Evolutionary conservation across 2,888 invertebrate genomes (phyloP).

Genomic region (Strigamia maritima): DNA sequence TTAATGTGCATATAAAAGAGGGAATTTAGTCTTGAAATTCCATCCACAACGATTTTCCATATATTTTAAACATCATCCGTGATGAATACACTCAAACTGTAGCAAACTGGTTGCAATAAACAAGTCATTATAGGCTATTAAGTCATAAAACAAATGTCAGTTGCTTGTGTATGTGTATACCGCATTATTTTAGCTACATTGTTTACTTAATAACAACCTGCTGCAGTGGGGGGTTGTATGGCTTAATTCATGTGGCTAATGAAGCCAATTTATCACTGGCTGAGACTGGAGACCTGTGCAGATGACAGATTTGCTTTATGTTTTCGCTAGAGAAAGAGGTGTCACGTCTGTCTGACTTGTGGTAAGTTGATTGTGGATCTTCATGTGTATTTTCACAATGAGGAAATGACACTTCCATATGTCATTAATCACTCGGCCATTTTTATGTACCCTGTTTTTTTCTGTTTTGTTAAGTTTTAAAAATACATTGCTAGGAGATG

Average conservation of each 20-base stretch:
- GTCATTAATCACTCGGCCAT: background rate
- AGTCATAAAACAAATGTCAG: constrained; percentile 13
- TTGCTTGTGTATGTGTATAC: background rate
- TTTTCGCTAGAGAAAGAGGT: background rate
- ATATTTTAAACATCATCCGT: background rate
- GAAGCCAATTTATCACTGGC: constrained; percentile 6
- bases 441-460: too few relatives aligned
- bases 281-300: background rate
- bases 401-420: constrained; percentile 3
- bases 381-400: constrained; percentile 1
- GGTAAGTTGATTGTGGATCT: constrained; percentile 4
- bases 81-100: background rate
- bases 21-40: background rate
- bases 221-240: too few relatives aligned
- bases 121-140: constrained; percentile 13
- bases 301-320: constrained; percentile 10
- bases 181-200: background rate
- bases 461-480: too few relatives aligned
- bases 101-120: constrained; percentile 14
- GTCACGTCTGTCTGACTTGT: background rate
- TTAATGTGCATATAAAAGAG: background rate
- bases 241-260: background rate
- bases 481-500: too few relatives aligned
- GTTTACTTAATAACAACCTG: background rate
- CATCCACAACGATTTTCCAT: constrained; percentile 3